Evolutionary conservation across 92 coral and sea anemone species (phyloP), one percentile per base, ranked within the genome.

Genomic region (Ricordea florida): DNA sequence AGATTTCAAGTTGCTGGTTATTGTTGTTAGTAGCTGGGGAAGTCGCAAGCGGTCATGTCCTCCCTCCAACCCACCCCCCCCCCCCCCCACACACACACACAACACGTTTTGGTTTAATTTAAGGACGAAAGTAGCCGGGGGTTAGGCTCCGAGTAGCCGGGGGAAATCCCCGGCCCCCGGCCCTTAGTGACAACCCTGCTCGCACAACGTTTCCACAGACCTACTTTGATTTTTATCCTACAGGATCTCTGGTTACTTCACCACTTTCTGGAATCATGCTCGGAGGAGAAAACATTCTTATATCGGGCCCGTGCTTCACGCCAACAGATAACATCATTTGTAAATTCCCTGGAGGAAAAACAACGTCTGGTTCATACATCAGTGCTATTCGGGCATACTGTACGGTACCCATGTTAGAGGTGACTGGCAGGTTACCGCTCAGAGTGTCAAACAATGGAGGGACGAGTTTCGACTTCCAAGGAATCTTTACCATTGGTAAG

Each of bases 241-340:
- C 38, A 91, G 97, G 97, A 14, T 81, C 79, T 11, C 67, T 91
- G 10, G 85, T 83, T 1, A 34, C 79, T 7, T 65, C 59, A 30
- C 90, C 97, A 3, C 30, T 74, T 16, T 17, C 57, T 42, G 93
- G 64, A 6, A 16, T 82, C 1, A 89, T 92, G 85, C 85, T 92
- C 6, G 97, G 97, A 1, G 97, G 97, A 22, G 65, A 59, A 0
- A 67, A 69, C 47, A 51, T 92, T 25, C 66, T 77, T 23, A 28
- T 92, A 9, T 56, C 90, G 3, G 97, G 97, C 15, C 97, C 97
- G 6, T 91, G 97, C 52, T 83, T 68, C 65, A 21, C 66, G 9
- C 53, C 79, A 24, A 44, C 42, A 2, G 80, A 90, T 31, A 15
- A 60, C 8, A 83, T 90, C 30, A 36, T 90, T 0, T 90, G 89